Evolutionary conservation across 2,797 vertebrate genomes (phyloP).

Genomic region (Pangasius mekongensis): DNA sequence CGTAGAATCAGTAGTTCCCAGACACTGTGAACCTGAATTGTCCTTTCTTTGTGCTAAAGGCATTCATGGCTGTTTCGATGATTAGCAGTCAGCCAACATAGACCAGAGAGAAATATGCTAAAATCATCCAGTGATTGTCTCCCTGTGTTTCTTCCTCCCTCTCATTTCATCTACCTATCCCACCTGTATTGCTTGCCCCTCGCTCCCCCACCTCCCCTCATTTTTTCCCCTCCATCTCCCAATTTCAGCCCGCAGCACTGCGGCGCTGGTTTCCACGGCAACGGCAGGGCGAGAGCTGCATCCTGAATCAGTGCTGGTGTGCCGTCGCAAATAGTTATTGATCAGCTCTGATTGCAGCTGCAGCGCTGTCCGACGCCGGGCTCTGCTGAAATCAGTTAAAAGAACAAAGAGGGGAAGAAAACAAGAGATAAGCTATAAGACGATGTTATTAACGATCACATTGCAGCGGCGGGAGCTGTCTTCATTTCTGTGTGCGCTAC

Average conservation of each 20-base stretch:
- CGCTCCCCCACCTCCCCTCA: not conserved
- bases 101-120: not conserved
- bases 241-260: slow-evolving; percentile 80
- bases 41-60: not conserved
- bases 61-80: not conserved
- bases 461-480: not conserved
- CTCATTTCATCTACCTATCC: slow-evolving; percentile 25
- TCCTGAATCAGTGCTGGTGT: slow-evolving; percentile 70
- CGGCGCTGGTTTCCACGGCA: slow-evolving; percentile 82
- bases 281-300: slow-evolving; percentile 75
- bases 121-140: not conserved
- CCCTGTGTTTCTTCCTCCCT: slow-evolving; percentile 7
- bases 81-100: not conserved
- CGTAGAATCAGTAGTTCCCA: not conserved
- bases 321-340: slow-evolving; percentile 68
- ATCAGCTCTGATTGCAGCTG: slow-evolving; percentile 57
- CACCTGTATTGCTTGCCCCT: slow-evolving; percentile 38
- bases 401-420: not conserved
- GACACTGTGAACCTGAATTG: not conserved
- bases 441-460: not conserved
- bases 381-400: slow-evolving; percentile 2
- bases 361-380: slow-evolving; percentile 40
- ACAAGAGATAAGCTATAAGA: not conserved
- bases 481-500: not conserved
- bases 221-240: slow-evolving; percentile 66